Conservation (phyloP, 2,888 invertebrate genomes). For the Athripsodes cinereus region DNA sequence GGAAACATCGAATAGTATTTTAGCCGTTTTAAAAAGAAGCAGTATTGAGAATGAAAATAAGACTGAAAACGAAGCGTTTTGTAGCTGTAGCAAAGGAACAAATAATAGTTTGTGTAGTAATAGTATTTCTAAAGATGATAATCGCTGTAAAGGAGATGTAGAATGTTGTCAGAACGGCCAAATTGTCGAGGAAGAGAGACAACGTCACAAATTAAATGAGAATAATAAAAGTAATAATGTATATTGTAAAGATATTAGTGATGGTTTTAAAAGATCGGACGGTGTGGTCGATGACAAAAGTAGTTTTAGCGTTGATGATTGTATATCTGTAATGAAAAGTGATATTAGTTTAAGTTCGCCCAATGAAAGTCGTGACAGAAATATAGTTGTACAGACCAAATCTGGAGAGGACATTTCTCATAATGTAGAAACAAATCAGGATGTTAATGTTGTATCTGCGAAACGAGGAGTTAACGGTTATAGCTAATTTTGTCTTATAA, state of each 20-base stretch:
- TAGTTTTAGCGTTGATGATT: too few species aligned
- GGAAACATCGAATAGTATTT: neutral
- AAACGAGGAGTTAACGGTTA: slow-evolving; percentile 5
- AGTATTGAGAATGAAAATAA: slow-evolving; percentile 1
- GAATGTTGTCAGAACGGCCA: too few species aligned
- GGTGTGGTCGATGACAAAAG: too few species aligned
- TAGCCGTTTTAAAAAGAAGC: neutral
- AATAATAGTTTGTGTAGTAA: neutral
- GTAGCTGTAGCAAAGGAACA: too few species aligned
- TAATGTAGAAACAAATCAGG: too few species aligned
- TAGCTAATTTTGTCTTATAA: slow-evolving; percentile 4
- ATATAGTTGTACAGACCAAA: neutral
- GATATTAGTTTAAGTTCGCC: slow-evolving; percentile 10
- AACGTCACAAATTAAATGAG: too few species aligned
- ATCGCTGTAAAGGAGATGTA: neutral
- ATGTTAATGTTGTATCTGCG: too few species aligned
- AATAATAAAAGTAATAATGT: too few species aligned
- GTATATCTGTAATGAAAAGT: neutral
- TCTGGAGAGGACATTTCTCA: too few species aligned
- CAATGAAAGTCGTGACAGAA: slow-evolving; percentile 7
- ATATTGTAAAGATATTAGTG: too few species aligned
- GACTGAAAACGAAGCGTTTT: neutral
- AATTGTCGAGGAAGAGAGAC: too few species aligned
- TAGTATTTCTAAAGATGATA: neutral
- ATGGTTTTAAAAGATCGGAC: too few species aligned